These are phyloP conservation scores for Octodon degus DNA, from an alignment of 2,113 vertebrate species.

Conservation along the genomic window DNA sequence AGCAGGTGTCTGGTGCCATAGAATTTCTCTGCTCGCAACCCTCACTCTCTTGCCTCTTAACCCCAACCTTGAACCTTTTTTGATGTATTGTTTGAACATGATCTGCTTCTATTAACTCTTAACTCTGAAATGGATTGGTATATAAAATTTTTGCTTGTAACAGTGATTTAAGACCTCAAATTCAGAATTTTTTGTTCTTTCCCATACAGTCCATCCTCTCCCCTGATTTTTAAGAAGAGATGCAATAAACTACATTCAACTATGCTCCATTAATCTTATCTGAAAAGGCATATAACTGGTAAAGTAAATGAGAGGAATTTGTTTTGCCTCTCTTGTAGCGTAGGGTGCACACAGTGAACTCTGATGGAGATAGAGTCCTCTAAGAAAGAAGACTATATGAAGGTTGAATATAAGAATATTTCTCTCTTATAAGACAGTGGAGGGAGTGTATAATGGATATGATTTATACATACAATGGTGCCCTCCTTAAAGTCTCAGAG, in stretches of 20 bases:
- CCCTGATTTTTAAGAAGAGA: not conserved
- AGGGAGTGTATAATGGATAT: not conserved
- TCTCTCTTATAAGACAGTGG: not conserved
- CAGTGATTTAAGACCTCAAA: not conserved
- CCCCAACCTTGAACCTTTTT: not conserved
- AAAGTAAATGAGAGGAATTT: not conserved
- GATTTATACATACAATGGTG: not conserved
- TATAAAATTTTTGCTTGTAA: not conserved
- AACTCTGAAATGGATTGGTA: constrained; percentile 6
- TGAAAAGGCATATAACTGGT: not conserved
- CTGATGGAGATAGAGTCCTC: not conserved
- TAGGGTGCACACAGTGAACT: not conserved
- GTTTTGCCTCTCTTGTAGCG: not conserved
- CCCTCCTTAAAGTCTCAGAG: not conserved
- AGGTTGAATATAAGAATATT: not conserved
- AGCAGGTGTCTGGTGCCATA: not conserved
- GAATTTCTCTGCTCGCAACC: not conserved
- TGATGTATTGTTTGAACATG: constrained; percentile 52
- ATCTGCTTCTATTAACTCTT: constrained; percentile 46
- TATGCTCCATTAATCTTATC: not conserved
- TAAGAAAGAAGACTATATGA: not conserved
- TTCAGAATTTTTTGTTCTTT: not conserved
- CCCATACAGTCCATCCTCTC: not conserved
- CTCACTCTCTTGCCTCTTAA: constrained; percentile 24
- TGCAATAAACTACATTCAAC: not conserved